phyloP scores from a whole-genome alignment of 2,113 vertebrate species.

The Nematolebias whitei region DNA sequence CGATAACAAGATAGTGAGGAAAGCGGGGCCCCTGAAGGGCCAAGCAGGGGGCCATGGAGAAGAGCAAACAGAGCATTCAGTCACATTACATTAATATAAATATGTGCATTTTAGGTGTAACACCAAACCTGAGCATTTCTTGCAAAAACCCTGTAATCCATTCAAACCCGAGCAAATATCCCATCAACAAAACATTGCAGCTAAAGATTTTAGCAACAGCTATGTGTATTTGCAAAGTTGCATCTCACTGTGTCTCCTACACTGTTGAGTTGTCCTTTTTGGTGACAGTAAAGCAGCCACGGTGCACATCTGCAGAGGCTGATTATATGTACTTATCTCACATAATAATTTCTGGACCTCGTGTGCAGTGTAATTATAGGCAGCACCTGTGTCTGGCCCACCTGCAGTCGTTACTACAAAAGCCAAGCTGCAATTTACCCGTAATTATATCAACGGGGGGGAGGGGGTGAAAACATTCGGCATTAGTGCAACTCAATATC shows the following conservation, averaged over 20 bases:
- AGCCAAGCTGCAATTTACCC: conserved; percentile 60
- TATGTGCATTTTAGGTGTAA: conserved; percentile 22
- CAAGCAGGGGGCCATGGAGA: conserved; percentile 35
- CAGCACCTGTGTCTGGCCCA: conserved; percentile 68
- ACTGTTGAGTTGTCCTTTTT: conserved; percentile 23
- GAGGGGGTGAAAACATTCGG: conserved; percentile 43
- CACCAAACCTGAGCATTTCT: background rate
- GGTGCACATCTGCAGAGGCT: conserved; percentile 57
- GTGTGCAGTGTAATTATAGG: conserved; percentile 55
- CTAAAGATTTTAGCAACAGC: background rate
- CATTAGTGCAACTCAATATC: conserved; percentile 37
- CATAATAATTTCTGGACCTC: conserved; percentile 66
- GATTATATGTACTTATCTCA: conserved; percentile 63
- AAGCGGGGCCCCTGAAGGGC: conserved; percentile 64
- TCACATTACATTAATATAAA: conserved; percentile 28
- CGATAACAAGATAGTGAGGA: conserved; percentile 81
- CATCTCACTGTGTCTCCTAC: conserved; percentile 8
- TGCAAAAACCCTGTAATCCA: too few relatives aligned
- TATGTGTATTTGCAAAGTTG: background rate
- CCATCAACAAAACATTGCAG: conserved; percentile 5
- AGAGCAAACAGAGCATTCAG: background rate
- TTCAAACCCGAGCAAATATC: conserved; percentile 57
- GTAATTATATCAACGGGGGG: conserved; percentile 62
- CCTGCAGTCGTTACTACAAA: conserved; percentile 59
- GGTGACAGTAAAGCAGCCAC: conserved; percentile 45